Conservation (phyloP, 2,797 vertebrate genomes). For the Hirundo rustica region DNA sequence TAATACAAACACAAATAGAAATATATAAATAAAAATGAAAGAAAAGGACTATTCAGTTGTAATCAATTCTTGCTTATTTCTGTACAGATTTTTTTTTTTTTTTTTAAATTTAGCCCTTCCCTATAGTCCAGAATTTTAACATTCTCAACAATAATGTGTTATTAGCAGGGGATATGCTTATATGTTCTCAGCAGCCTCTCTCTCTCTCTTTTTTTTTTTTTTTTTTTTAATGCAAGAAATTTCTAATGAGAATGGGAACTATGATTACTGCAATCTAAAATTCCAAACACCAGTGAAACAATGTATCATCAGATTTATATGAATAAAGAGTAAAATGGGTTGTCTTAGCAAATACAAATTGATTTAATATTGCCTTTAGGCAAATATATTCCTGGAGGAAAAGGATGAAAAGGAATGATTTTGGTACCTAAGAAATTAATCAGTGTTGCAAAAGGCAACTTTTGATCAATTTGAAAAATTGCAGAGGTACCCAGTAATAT, state of each 20-base stretch:
- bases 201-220: background rate
- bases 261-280: background rate
- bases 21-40: background rate
- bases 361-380: constrained; percentile 36
- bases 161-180: background rate
- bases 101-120: background rate
- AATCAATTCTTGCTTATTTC: background rate
- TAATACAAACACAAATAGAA: background rate
- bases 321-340: background rate
- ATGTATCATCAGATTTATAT: background rate
- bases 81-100: background rate
- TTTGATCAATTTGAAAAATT: constrained; percentile 72
- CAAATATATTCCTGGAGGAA: background rate
- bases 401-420: constrained; percentile 48
- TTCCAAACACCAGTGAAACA: background rate
- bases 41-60: background rate
- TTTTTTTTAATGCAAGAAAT: background rate
- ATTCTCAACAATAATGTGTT: background rate
- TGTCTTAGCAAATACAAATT: constrained; percentile 11
- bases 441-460: constrained; percentile 55
- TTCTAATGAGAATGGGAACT: background rate
- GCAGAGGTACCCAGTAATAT: constrained; percentile 22
- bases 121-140: background rate
- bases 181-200: background rate
- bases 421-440: constrained; percentile 53